These are phyloP conservation scores for Manduca sexta DNA, from an alignment of 1,140 invertebrate genomes.

Conservation along the genomic window DNA sequence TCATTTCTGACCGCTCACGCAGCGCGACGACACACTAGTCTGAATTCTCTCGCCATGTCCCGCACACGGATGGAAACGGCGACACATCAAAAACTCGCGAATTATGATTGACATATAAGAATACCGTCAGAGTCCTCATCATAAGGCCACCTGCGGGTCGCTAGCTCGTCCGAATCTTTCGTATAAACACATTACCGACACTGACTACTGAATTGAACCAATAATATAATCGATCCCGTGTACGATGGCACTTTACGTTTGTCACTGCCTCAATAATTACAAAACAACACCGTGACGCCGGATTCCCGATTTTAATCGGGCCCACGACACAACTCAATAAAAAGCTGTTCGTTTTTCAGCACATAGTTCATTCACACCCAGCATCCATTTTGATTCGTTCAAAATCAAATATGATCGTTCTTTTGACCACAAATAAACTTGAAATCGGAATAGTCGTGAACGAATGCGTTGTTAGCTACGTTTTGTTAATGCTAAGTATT, in stretches of 20 bases:
- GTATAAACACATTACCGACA: slow-evolving; percentile 69
- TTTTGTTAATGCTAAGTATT: slow-evolving; percentile 26
- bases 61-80: slow-evolving; percentile 34
- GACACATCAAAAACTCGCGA: slow-evolving; percentile 43
- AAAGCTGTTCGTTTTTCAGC: slow-evolving; percentile 73
- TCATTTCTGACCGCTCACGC: slow-evolving; percentile 69
- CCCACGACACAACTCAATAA: slow-evolving; percentile 69
- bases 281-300: slow-evolving; percentile 56
- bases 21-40: slow-evolving; percentile 54
- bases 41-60: slow-evolving; percentile 59
- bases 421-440: slow-evolving; percentile 57
- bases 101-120: slow-evolving; percentile 51
- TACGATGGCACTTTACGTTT: slow-evolving; percentile 38
- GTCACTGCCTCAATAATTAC: slow-evolving; percentile 48
- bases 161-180: slow-evolving; percentile 53
- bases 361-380: slow-evolving; percentile 74
- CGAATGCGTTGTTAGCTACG: slow-evolving; percentile 45
- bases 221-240: slow-evolving; percentile 31
- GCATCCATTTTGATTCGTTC: slow-evolving; percentile 75
- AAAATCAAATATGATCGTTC: slow-evolving; percentile 72
- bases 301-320: slow-evolving; percentile 63
- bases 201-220: slow-evolving; percentile 51
- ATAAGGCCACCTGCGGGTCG: slow-evolving; percentile 62
- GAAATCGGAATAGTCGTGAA: slow-evolving; percentile 28
- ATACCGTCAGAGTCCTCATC: slow-evolving; percentile 63